Percentiles rank a stretch among this genome's conserved stretches.
Conservation (phyloP, 2,113 vertebrate genomes). For the Vulpes vulpes region DNA sequence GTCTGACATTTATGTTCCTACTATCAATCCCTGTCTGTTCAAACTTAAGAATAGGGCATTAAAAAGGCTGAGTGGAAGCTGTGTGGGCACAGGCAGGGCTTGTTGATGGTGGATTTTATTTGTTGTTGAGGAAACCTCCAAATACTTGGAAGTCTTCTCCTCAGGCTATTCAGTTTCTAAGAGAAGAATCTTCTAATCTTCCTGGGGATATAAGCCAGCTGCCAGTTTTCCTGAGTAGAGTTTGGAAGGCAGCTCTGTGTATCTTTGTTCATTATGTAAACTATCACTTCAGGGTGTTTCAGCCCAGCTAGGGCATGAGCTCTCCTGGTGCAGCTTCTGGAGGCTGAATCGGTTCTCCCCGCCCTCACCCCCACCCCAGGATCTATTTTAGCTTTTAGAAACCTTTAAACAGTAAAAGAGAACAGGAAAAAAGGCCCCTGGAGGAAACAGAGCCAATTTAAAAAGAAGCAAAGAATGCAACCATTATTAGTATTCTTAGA, state of each 20-base stretch:
- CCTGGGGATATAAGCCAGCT: neutral
- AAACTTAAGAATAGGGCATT: neutral
- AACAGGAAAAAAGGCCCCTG: neutral
- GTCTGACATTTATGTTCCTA: neutral
- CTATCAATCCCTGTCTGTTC: neutral
- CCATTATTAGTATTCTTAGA: neutral
- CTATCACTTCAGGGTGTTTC: neutral
- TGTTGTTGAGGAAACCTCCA: neutral
- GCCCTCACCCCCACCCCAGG: too few species aligned
- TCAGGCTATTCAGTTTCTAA: neutral
- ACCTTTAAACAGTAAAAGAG: neutral
- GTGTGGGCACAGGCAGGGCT: neutral
- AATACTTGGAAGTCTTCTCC: neutral
- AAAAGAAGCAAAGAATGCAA: neutral
- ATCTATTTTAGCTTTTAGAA: conserved; percentile 2
- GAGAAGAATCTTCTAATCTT: neutral
- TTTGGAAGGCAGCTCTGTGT: neutral
- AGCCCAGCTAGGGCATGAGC: neutral
- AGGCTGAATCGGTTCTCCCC: neutral
- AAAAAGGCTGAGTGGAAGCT: neutral
- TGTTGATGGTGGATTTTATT: conserved; percentile 2
- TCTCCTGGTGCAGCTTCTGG: neutral
- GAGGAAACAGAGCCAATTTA: neutral
- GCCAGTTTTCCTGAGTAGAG: neutral
- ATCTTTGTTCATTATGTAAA: neutral